Percentiles rank a stretch among this genome's conserved stretches.
Evolutionary conservation across 2,113 vertebrate species (phyloP).

Genomic region (Neofelis nebulosa): DNA sequence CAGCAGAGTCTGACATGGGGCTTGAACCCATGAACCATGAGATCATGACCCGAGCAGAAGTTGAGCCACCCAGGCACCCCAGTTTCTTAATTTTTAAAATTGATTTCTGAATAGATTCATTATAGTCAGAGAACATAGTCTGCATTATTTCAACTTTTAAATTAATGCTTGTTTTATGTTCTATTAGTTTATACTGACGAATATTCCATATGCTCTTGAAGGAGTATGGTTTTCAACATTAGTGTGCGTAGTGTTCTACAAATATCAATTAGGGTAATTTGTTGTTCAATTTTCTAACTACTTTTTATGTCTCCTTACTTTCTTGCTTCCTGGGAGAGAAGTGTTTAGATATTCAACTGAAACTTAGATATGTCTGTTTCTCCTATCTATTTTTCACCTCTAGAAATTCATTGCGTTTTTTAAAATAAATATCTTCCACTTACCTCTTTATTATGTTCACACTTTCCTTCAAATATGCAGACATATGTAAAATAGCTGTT

Average conservation of each 20-base stretch:
- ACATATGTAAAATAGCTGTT: neutral
- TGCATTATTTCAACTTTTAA: neutral
- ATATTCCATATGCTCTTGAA: neutral
- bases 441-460: neutral
- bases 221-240: neutral
- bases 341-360: neutral
- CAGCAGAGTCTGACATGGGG: too few relatives aligned
- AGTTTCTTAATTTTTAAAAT: neutral
- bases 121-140: neutral
- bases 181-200: neutral
- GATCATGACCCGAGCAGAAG: too few relatives aligned
- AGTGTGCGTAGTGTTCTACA: neutral
- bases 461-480: neutral
- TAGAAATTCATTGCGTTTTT: neutral
- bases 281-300: neutral
- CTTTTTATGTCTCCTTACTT: neutral
- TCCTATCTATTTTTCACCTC: neutral
- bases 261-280: neutral
- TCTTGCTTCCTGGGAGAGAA: neutral
- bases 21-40: too few relatives aligned
- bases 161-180: neutral
- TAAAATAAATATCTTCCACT: neutral
- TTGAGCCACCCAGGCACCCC: too few relatives aligned
- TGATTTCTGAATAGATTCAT: conserved; percentile 1
- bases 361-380: neutral